A percentile compares a stretch with the other conserved stretches of the same genome.
Conservation (phyloP, 2,888 invertebrate species). For the Tenthredo amoena region DNA sequence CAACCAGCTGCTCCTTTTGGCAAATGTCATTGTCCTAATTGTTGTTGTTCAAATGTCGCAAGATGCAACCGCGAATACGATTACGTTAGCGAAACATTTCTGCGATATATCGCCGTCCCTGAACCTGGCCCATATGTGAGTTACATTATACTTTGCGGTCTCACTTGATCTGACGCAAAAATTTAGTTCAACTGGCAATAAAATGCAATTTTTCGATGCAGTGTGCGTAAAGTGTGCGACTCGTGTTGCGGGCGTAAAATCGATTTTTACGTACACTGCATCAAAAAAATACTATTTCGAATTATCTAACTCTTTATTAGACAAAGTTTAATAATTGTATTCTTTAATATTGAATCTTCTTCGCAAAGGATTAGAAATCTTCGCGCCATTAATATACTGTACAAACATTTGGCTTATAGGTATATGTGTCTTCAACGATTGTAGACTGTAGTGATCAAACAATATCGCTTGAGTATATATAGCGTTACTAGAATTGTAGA, state of each 20-base stretch:
- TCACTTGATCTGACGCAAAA: neutral
- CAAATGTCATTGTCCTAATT: constrained; percentile 30
- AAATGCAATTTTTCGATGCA: too few relatives aligned
- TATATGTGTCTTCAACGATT: neutral
- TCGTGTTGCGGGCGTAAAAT: too few relatives aligned
- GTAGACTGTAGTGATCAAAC: neutral
- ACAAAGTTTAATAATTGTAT: neutral
- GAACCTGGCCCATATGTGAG: neutral
- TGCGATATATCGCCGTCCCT: neutral
- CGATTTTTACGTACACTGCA: too few relatives aligned
- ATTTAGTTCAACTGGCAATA: neutral
- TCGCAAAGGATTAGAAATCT: neutral
- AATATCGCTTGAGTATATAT: neutral
- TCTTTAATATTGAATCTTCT: neutral
- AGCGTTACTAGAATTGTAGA: neutral
- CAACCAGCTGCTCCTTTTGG: neutral
- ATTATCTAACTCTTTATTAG: neutral
- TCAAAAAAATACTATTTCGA: too few relatives aligned
- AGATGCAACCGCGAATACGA: neutral
- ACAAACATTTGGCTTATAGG: neutral
- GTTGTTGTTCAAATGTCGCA: neutral
- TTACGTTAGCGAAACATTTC: neutral
- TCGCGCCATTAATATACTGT: neutral
- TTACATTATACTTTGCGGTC: neutral
- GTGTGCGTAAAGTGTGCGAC: too few relatives aligned